Evolutionary conservation across 2,113 vertebrate genomes (phyloP), one percentile per base, ranked within the genome.

Genomic region (Gymnocephalus cernua): DNA sequence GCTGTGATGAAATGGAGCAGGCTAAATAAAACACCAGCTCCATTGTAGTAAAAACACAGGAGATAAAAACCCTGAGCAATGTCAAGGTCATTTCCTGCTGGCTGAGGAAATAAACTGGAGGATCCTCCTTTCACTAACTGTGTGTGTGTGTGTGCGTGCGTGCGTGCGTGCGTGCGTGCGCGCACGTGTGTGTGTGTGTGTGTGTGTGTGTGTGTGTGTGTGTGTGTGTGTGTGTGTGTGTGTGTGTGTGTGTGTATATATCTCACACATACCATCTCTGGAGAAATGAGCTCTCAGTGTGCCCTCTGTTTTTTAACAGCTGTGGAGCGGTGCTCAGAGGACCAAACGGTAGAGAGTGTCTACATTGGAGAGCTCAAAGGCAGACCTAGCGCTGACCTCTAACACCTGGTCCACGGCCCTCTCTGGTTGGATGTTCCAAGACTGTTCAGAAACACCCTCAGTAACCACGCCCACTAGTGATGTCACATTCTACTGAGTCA

Each of bases 41-140:
- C 53, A 78, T 63, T 56, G 67, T 10, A 19, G 41, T 66, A 47
- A 74, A 69, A 68, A 56, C 63, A 58, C 7, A 27, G 72, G 53
- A 68, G 63, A 78, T 74, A 74, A 85, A 79, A 50, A 32, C 10
- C 61, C 51, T 62, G 72, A 74, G 67, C 76, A 53, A 66, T 15
- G 74, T 80, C 68, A 79, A 83, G 74, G 84, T 87, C 47, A 57
- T 88, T 82, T 79, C 48, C 77, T 73, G 50, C 62, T 57, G 70
- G 76, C 21, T 61, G 59, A 79, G 59, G 72, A 86, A 79, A 87
- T 64, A 61, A 79, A 87, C 50, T 58, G 51, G 63, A 65, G 65
- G 66, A 72, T 58, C 65, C 65, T 62, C 58, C 70, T 67, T 70
- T 35, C 19, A 45, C 45, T 23, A 11, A 70, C 38, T 66, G 69